These are phyloP conservation scores for Spisula solida DNA, from an alignment of 2,888 invertebrate species.

Conservation along the genomic window DNA sequence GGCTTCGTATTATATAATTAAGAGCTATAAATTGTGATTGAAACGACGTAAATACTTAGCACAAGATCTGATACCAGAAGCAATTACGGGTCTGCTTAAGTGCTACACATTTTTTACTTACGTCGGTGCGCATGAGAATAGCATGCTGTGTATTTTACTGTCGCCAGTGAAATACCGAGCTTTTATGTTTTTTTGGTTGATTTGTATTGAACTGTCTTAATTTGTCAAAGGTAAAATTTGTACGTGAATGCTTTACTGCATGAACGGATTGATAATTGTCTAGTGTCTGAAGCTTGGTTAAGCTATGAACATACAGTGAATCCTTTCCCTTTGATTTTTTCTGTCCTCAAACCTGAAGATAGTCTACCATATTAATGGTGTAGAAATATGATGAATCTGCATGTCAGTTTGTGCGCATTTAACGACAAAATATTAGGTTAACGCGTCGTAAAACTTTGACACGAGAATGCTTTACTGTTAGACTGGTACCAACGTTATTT, in stretches of 20 bases:
- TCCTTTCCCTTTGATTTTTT: background rate
- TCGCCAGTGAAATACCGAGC: conserved; percentile 34
- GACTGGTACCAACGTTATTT: conserved; percentile 32
- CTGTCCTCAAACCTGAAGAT: background rate
- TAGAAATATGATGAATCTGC: background rate
- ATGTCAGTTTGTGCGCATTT: conserved; percentile 23
- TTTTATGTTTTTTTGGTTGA: background rate
- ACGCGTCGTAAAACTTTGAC: conserved; percentile 4
- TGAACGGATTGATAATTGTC: background rate
- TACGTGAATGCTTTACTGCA: background rate
- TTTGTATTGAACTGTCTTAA: conserved; percentile 21
- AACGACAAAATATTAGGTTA: conserved; percentile 42
- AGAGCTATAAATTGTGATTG: conserved; percentile 51
- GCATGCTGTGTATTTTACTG: conserved; percentile 28
- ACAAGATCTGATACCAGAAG: conserved; percentile 35
- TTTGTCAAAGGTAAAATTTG: background rate
- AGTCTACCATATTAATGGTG: background rate
- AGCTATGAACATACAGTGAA: background rate
- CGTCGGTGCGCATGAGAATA: conserved; percentile 41
- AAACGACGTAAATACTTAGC: conserved; percentile 44
- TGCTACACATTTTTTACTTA: conserved; percentile 26
- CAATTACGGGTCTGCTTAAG: conserved; percentile 36
- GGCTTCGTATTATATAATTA: conserved; percentile 51
- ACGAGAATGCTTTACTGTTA: background rate
- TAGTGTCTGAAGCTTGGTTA: background rate